Evolutionary conservation across 2,888 invertebrate genomes (phyloP), one percentile per base, ranked within the genome.

Genomic region (Meta bourneti): DNA sequence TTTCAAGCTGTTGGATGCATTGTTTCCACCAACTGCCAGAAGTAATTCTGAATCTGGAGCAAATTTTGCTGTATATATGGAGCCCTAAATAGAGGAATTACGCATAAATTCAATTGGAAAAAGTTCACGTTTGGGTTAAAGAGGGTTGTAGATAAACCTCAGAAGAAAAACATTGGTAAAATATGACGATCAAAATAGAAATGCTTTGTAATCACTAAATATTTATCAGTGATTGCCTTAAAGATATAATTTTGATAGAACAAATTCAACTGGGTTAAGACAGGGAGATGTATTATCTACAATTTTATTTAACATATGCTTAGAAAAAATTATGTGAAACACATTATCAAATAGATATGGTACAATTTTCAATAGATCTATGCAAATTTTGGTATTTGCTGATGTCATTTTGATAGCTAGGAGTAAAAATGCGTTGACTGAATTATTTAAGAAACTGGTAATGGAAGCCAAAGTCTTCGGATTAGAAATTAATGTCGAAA

Each of bases 11-110:
- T 97, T 96, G 85, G 96, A 96, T 94, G 97, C 97, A 94, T 97
- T 97, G 94, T 98, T 98, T 0, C 98, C 98, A 72, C 98, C 98
- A 86, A 97, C 95, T 13, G 97, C 97, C 93, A 98, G 95, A n/a
- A 97, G 96, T 95, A 96, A 97, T 2, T 98, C 97, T 94, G 96
- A 97, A 94, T 99, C 98, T 0, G 98, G 98, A 94, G 97, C 97
- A 84, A 96, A 95, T 72, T 96, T 96, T 93, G 97, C 95, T 94
- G 97, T 97, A 94, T 97, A 96, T 85, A 97, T 95, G 48, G 96
- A 96, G 0, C 97, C 93, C 91, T 91, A 86, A 51, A 88, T 2
- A 75, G 49, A 54, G 7, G 20, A 19, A 9, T 20, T 16, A 69
- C 19, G 20, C 19, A n/a, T 74, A 74, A 74, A 19, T 74, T 19